Conservation (phyloP, 92 coral and sea anemone genomes). For the Montipora capitata region DNA sequence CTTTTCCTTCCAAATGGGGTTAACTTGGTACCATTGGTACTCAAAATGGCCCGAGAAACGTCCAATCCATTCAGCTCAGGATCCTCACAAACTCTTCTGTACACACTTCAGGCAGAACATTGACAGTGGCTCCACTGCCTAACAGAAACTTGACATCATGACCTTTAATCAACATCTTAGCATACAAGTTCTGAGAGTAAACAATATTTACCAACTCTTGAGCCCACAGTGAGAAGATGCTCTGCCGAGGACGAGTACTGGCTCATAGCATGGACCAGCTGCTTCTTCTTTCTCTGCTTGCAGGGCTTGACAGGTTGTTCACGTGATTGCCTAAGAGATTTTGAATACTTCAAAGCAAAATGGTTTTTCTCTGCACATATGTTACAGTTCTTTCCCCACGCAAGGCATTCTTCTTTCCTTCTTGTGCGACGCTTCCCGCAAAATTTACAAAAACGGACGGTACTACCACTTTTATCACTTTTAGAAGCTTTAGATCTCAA, state of each 20-base stretch:
- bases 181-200: background rate
- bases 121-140: constrained; percentile 25
- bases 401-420: constrained; percentile 63
- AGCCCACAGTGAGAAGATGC: background rate
- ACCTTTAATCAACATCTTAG: constrained; percentile 13
- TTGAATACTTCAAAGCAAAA: constrained; percentile 46
- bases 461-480: background rate
- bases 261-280: constrained; percentile 7
- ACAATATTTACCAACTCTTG: background rate
- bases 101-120: background rate
- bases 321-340: too few species aligned
- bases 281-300: constrained; percentile 31
- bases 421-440: constrained; percentile 35
- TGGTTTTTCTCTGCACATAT: constrained; percentile 62
- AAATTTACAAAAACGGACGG: constrained; percentile 47
- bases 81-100: too few species aligned
- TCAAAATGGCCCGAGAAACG: too few species aligned
- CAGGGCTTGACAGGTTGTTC: too few species aligned
- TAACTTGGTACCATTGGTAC: constrained; percentile 12
- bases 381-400: constrained; percentile 64
- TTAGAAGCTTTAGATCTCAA: background rate
- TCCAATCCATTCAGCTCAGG: too few species aligned
- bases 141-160: constrained; percentile 22
- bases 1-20: constrained; percentile 47
- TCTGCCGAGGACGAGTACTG: constrained; percentile 4